phyloP scores from a whole-genome alignment of 2,888 invertebrate genomes.

The Antitype chi region DNA sequence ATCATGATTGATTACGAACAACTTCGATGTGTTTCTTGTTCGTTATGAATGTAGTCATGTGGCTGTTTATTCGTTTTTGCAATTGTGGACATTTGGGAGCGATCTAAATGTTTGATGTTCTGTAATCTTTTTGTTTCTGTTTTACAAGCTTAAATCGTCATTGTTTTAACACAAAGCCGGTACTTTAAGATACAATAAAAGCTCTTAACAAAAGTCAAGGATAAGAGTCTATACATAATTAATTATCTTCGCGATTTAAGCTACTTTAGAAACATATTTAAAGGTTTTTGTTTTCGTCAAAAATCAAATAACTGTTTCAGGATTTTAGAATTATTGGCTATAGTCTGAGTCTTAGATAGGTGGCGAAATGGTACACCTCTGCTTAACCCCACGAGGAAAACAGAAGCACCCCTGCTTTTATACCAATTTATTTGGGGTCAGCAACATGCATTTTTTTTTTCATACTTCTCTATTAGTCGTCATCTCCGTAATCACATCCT shows the following conservation, averaged over 20 bases:
- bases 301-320: background rate
- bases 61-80: constrained; percentile 21
- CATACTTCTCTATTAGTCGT: too few relatives aligned
- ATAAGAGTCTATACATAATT: background rate
- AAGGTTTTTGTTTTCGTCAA: background rate
- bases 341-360: too few relatives aligned
- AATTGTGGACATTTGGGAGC: background rate
- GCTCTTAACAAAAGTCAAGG: background rate
- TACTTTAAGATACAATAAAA: background rate
- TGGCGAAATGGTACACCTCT: too few relatives aligned
- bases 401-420: too few relatives aligned
- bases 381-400: too few relatives aligned
- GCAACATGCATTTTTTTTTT: too few relatives aligned
- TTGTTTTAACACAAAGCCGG: background rate
- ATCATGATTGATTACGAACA: constrained; percentile 49
- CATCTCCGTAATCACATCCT: too few relatives aligned
- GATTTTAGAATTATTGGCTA: background rate
- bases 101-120: background rate
- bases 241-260: constrained; percentile 17
- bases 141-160: background rate
- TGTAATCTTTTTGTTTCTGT: background rate
- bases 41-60: constrained; percentile 19
- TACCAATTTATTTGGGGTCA: too few relatives aligned
- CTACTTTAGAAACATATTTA: background rate
- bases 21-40: constrained; percentile 29